A percentile compares a stretch with the other conserved stretches of the same genome.
These are phyloP conservation scores for Nemopilema nomurai DNA, from an alignment of 30 jellyfish, hydroid and myxozoan genomes.

Conservation along the genomic window DNA sequence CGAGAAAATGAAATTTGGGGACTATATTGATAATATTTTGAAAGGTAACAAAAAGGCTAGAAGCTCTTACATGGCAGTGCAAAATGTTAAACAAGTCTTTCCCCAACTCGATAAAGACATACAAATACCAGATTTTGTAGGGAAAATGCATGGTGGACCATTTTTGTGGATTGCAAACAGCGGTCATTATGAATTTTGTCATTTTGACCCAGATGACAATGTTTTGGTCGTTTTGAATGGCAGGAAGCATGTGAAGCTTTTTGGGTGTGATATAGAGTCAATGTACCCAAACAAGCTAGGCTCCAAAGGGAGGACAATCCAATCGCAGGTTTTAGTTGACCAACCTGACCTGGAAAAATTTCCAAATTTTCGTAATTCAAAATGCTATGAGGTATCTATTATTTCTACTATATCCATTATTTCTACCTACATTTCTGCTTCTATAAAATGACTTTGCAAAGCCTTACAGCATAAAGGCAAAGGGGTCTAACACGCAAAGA, in stretches of 20 bases:
- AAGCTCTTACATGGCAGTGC: constrained; percentile 95
- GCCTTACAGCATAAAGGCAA: background rate
- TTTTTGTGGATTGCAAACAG: constrained; percentile 87
- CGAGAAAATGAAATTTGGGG: constrained; percentile 82
- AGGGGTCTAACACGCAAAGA: background rate
- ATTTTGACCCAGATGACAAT: constrained; percentile 97
- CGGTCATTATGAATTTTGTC: constrained; percentile 96
- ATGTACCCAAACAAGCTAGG: constrained; percentile 95
- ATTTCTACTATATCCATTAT: too few relatives aligned
- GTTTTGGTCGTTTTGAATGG: constrained; percentile 77
- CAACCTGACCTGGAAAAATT: constrained; percentile 66
- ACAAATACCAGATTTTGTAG: constrained; percentile 70
- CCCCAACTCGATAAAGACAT: constrained; percentile 84
- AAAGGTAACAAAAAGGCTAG: constrained; percentile 55
- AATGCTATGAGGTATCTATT: constrained; percentile 75
- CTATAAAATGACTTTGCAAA: background rate
- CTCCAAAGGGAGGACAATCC: constrained; percentile 94
- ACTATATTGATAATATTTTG: constrained; percentile 73
- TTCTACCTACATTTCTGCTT: too few relatives aligned
- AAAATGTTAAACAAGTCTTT: constrained; percentile 85
- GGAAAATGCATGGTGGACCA: constrained; percentile 95
- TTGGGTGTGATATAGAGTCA: constrained; percentile 69
- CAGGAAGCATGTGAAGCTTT: constrained; percentile 72
- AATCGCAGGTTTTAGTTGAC: constrained; percentile 79
- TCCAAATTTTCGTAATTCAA: constrained; percentile 60